Percentiles rank a stretch among this genome's conserved stretches.
phyloP scores from a whole-genome alignment of 1,140 invertebrate species.

The Asobara japonica region DNA sequence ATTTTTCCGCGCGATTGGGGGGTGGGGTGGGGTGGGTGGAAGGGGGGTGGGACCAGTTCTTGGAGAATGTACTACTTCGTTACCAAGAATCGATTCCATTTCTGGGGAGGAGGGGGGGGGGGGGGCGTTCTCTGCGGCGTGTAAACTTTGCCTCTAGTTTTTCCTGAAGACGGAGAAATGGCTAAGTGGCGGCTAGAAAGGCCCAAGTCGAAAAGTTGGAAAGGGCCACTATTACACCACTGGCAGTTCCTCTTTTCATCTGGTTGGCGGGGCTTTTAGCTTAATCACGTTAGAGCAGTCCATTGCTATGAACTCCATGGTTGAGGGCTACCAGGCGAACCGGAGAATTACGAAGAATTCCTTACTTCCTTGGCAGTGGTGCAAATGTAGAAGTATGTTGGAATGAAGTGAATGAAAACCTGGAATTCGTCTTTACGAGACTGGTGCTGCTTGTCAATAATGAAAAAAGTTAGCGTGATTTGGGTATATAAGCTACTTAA shows the following conservation, averaged over 20 bases:
- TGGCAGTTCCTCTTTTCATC: slow-evolving; percentile 32
- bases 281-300: slow-evolving; percentile 44
- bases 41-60: no score
- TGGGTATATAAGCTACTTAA: no score
- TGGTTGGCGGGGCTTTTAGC: slow-evolving; percentile 42
- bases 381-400: slow-evolving; percentile 13
- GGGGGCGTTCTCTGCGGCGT: background rate
- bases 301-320: slow-evolving; percentile 21
- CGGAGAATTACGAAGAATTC: slow-evolving; percentile 45
- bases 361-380: slow-evolving; percentile 37
- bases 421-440: background rate
- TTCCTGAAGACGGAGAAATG: background rate
- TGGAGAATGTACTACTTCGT: background rate
- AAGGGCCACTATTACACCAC: background rate
- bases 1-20: no score
- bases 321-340: slow-evolving; percentile 4
- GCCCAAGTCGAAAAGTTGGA: slow-evolving; percentile 11
- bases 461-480: no score
- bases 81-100: background rate
- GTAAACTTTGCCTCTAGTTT: slow-evolving; percentile 16
- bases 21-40: no score
- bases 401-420: background rate
- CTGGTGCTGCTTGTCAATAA: background rate
- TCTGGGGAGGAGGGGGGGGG: background rate
- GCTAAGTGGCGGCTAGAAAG: background rate